Conservation (phyloP, 2,113 vertebrate species). For the Cyprinodon variegatus region DNA sequence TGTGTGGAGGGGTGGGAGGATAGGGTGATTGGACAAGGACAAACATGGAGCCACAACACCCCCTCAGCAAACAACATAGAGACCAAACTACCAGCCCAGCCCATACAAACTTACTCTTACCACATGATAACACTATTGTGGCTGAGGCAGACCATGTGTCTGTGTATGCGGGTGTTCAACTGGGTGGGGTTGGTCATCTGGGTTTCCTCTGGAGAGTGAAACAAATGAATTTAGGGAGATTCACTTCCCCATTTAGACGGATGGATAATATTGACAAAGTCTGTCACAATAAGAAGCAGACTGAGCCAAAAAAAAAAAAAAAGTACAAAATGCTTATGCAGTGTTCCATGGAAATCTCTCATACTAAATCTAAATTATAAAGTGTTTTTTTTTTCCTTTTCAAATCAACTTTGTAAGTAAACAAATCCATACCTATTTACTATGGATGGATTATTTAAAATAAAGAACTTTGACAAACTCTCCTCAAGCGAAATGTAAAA, state of each 20-base stretch:
- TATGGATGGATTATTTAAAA: neutral
- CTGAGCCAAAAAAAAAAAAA: conserved; percentile 37
- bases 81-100: conserved; percentile 52
- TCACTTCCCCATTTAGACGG: conserved; percentile 63
- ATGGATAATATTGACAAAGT: conserved; percentile 68
- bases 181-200: conserved; percentile 45
- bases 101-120: conserved; percentile 50
- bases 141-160: conserved; percentile 29
- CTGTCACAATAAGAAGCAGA: conserved; percentile 49
- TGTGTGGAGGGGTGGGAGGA: neutral
- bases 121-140: conserved; percentile 67
- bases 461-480: neutral
- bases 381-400: neutral
- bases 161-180: conserved; percentile 32
- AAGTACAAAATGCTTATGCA: neutral
- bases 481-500: neutral
- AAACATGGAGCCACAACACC: conserved; percentile 66
- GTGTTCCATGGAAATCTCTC: neutral
- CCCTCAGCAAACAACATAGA: conserved; percentile 59
- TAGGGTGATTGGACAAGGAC: conserved; percentile 43
- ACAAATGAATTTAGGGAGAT: conserved; percentile 60
- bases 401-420: neutral
- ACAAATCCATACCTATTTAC: neutral
- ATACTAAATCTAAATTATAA: neutral
- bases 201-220: conserved; percentile 64